Evolutionary conservation across 2,113 vertebrate species (phyloP), one percentile per base, ranked within the genome.

Genomic region (Meriones unguiculatus): DNA sequence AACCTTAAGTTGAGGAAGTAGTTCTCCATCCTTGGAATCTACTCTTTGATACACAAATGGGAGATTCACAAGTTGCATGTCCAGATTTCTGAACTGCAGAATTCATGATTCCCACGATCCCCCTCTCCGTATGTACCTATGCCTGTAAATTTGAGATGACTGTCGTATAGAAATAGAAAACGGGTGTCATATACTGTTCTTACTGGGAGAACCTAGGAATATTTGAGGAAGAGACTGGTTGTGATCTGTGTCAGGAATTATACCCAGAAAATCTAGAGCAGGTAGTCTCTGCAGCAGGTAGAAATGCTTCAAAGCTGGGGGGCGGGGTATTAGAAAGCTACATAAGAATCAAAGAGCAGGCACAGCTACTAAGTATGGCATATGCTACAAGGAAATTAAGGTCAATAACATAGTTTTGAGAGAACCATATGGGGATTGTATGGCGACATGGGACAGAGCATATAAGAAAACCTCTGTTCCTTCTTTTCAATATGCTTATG

Each of bases 331-430:
- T 73, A 3, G 82, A 64, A 67, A 86, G 38, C 64, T 52, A 70
- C 28, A 38, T 18, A 38, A 15, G 18, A 67, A 57, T 41, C 17
- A 65, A 67, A 24, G 41, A 96, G 13, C 76, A 90, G 28, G 17
- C 59, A 32, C 3, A 54, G 12, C 64, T 30, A 18, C 3, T 85
- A 67, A 7, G 52, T 52, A n/a, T 38, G n/a, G 28, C 15, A 59
- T 54, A 90, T 93, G 64, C 52, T 67, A 72, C 38, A 46, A 93
- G 77, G 28, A 93, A 91, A 73, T 87, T 72, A 88, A 72, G 30
- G 2, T 20, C 17, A 84, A 22, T 70, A 25, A 77, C 75, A 78
- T 82, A 7, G 22, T 78, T 91, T 50, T 78, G 30, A 28, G 38
- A 78, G 10, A 52, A 1, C 28, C 22, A 86, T 35, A 15, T 38